Evolutionary conservation across 2,888 invertebrate genomes (phyloP).

Genomic region (Venusia cambrica): DNA sequence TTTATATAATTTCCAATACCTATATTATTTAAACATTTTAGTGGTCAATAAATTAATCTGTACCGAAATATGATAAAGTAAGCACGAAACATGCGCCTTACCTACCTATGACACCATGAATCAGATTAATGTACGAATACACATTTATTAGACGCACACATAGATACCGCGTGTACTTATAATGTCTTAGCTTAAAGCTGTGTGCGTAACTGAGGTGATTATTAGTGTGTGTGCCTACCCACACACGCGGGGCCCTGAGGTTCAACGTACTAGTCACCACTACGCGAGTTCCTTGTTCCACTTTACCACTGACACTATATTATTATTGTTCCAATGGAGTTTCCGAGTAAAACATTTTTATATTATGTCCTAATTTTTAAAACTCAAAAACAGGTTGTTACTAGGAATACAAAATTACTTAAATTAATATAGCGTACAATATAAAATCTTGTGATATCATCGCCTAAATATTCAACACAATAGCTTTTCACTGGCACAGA

Average conservation of each 20-base stretch:
- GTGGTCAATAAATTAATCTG: constrained; percentile 17
- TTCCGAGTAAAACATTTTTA: constrained; percentile 56
- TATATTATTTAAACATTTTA: constrained; percentile 9
- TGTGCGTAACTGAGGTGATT: constrained; percentile 33
- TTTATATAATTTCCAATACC: no score
- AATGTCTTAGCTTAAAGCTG: constrained; percentile 21
- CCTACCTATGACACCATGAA: constrained; percentile 57
- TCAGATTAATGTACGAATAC: constrained; percentile 59
- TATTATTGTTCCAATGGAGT: constrained; percentile 74
- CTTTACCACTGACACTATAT: constrained; percentile 77
- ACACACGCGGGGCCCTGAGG: constrained; percentile 55
- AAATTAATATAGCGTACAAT: no score
- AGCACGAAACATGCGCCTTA: constrained; percentile 42
- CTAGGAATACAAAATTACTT: no score
- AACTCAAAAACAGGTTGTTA: no score
- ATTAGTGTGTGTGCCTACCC: constrained; percentile 37
- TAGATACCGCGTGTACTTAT: constrained; percentile 22
- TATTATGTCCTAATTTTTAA: constrained; percentile 44
- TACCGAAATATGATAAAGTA: constrained; percentile 27
- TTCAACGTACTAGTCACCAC: constrained; percentile 78
- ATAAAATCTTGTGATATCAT: constrained; percentile 8
- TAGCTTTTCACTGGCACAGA: constrained; percentile 2
- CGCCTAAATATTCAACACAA: constrained; percentile 5
- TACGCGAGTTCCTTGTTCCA: constrained; percentile 80
- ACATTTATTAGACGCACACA: constrained; percentile 45